Evolutionary conservation across 92 coral and sea anemone species (phyloP), one percentile per base, ranked within the genome.

Genomic region (Pocillopora meandrina): DNA sequence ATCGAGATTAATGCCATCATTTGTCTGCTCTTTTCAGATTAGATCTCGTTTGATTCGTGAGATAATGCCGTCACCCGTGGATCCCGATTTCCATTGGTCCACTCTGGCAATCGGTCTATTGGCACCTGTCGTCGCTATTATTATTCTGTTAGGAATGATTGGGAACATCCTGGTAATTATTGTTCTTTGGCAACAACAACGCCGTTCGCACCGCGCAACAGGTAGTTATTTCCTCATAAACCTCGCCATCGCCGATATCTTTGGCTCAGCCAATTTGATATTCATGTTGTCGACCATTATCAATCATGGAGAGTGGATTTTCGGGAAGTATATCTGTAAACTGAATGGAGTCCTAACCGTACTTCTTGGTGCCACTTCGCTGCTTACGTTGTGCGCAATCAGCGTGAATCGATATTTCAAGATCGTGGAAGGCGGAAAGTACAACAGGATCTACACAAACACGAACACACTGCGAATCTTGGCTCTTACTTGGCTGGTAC

Each of bases 361-460:
- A 16, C 80, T 91, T 13, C 83, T 91, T 2, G 94, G 90, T 1
- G 64, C 90, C 10, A 31, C 89, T 9, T 88, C 94, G 63, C 62
- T 91, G 81, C 83, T 85, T 5, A 76, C 91, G 1, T 76, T 91
- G 64, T 85, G 92, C 57, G 87, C 87, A 52, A 88, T 91, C 83
- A 91, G 94, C 64, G 61, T 91, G 13, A 91, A 91, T 74, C 82
- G 92, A 49, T 91, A 91, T 77, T 83, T 91, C 12, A 91, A 88
- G 77, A 91, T 91, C 26, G 86, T 85, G 58, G 78, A 82, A 56
- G 86, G 85, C 2, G 79, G 75, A 11, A 76, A 69, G 19, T 91
- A 91, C 85, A 78, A 82, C 65, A 84, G 85, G 10, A 90, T 91
- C 31, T 91, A 84, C 75, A 85, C 78, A 12, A 56, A 55, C 36